Evolutionary conservation across 2,797 vertebrate genomes (phyloP), one percentile per base, ranked within the genome.

Genomic region (Clangula hyemalis): DNA sequence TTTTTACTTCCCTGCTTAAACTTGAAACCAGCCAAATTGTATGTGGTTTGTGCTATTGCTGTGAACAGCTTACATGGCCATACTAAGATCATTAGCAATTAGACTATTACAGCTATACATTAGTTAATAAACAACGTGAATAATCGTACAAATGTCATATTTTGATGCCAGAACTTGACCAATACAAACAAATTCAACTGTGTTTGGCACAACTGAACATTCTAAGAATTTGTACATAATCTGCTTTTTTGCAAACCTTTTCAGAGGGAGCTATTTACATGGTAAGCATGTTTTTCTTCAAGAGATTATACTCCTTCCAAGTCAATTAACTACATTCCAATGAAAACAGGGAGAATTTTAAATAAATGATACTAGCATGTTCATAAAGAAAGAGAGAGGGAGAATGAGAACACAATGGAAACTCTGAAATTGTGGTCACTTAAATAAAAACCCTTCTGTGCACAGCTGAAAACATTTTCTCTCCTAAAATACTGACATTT

Each of bases 281-380:
- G 88, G 85, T 89, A 85, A 96, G 95, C 94, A 85, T 95, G 94
- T 96, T 97, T 97, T 96, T 96, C 97, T 95, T 95, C 95, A 76
- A 60, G 95, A 97, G 97, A 97, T 97, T 94, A 93, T 62, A 89
- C 72, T 87, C 91, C 74, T 95, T 97, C 97, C 97, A 97, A 97
- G 95, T 86, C 95, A 96, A 97, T 95, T 96, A 97, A 95, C 61
- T 94, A 61, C 96, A 96, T 97, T 98, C 97, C 97, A 97, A 79
- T 53, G 68, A 95, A 97, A 98, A 93, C 92, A 96, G 83, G 85
- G 87, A 94, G 87, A 94, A 93, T 83, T 90, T 85, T 92, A 94
- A 96, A 94, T 72, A 95, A 91, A 95, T 91, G 76, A 88, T 93
- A 75, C 58, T 85, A 94, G 91, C 36, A 74, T 85, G 95, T 75